These are phyloP conservation scores for Scotopteryx bipunctaria DNA, from an alignment of 2,888 invertebrate species.

Conservation along the genomic window DNA sequence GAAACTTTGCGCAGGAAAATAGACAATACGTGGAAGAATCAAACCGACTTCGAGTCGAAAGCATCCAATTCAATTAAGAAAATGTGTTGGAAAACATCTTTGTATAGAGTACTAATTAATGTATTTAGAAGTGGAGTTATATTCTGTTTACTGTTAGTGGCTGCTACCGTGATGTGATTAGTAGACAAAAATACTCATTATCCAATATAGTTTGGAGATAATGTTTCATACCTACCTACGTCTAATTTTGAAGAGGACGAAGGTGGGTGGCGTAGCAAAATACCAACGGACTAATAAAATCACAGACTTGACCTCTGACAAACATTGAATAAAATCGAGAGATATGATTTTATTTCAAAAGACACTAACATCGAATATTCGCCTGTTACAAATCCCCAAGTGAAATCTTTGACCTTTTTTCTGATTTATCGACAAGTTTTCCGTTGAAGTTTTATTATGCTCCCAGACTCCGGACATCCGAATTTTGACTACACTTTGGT, in stretches of 20 bases:
- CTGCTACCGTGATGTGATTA: no score
- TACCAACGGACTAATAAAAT: neutral
- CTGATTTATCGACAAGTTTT: slow-evolving; percentile 72
- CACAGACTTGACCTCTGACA: neutral
- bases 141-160: no score
- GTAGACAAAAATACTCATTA: no score
- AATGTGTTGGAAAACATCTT: slow-evolving; percentile 20
- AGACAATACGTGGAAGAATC: no score
- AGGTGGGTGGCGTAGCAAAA: neutral
- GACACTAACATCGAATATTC: slow-evolving; percentile 44
- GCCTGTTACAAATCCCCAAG: slow-evolving; percentile 50
- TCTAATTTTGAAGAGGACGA: no score
- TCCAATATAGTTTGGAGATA: no score
- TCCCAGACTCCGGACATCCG: slow-evolving; percentile 56
- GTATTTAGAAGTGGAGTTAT: slow-evolving; percentile 20
- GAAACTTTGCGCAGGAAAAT: no score
- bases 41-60: no score
- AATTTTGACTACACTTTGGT: slow-evolving; percentile 58
- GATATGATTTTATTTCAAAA: slow-evolving; percentile 16
- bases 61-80: slow-evolving; percentile 25
- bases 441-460: slow-evolving; percentile 70
- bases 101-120: slow-evolving; percentile 18
- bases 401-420: slow-evolving; percentile 68
- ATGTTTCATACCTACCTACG: no score
- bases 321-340: neutral